Base-by-base conservation (phyloP, 2,113 vertebrate species). In the Sylvietta virens region DNA sequence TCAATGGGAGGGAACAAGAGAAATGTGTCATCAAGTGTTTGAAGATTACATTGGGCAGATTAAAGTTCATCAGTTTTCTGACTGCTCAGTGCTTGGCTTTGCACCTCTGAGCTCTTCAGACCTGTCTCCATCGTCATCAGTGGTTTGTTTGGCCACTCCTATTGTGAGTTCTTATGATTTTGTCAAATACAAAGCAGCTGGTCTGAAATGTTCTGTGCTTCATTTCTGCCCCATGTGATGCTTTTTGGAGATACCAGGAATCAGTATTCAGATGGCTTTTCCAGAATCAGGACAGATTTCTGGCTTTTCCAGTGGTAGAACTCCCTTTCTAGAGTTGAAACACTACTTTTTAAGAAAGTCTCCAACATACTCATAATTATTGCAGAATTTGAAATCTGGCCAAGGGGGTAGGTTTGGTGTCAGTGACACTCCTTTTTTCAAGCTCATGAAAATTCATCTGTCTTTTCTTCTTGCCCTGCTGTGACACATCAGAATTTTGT, bases 101-200 rank as follows among this genome's bases (percentile, higher is more conserved):
- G 4, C 35, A 78, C 12, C 10, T 0, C 0, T n/a, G 64, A 73
- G 26, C 13, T 79, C 65, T 58, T 74, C 56, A 88, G 53, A 30
- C 13, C n/a, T 21, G 1, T 28, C n/a, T 61, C 50, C 8, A 2
- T 30, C 0, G 0, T 14, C 67, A 33, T 23, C 33, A 56, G 44
- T 24, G 19, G 35, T 64, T 53, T 60, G 24, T 39, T 50, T 2
- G 1, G 50, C 44, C 18, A 30, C 16, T 50, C 17, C 35, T 8
- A 0, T 53, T 56, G 40, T 1, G 8, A 57, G 37, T 39, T 31
- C 23, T 64, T 53, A 23, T 4, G 18, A n/a, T 50, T 86, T 83
- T 65, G 37, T 45, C 19, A 77, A 48, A 19, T 18, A 17, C 7
- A 35, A 53, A 78, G 50, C 9, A 77, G 7, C 18, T 67, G 50